Base-by-base conservation (phyloP, 2,113 vertebrate genomes). In the Ammodytes marinus region DNA sequence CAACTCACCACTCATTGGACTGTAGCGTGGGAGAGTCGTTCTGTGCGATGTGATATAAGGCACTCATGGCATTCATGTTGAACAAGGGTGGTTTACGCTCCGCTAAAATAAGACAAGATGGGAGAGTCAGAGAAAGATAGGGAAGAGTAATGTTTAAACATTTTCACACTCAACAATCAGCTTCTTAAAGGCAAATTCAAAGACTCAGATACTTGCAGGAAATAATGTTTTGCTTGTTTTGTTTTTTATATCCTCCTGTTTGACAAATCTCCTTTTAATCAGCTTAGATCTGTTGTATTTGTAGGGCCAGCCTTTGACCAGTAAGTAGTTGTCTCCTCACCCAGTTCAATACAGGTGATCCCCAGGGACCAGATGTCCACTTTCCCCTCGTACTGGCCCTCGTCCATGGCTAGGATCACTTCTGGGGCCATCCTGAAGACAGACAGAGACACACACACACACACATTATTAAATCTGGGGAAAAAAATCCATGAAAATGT, bases 61-160 rank as follows among this genome's bases (percentile, higher is more conserved):
- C 98, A 97, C 98, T 99, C 98, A 99, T 99, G 88, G 98, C 98
- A 65, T 99, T 99, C 98, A 99, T 99, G 95, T 99, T 99, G 96
- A 99, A 99, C 89, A 99, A 95, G 6, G 98, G 98, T 79, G 98
- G 98, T 90, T 99, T 99, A 91, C 98, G 97, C 90, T 99, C 98
- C 88, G 98, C 98, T 99, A 74, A 88, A 88, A 92, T 82, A 83
- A 85, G 77, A 65, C 61, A 70, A 72, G 35, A 87, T 37, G 6
- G 3, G 8, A 66, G 6, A 65, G 19, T 73, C 8, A 82, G 39
- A 57, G 2, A 45, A 9, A 47, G 8, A 54, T 12, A 19, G 12
- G 27, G 7, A 43, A 43, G 39, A 52, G 6, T 15, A 15, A 46
- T 11, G 57, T 6, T 72, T 79, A 13, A 19, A 17, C 10, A 4